Conservation (phyloP, 2,113 vertebrate species). For the Muntiacus muntjak region DNA sequence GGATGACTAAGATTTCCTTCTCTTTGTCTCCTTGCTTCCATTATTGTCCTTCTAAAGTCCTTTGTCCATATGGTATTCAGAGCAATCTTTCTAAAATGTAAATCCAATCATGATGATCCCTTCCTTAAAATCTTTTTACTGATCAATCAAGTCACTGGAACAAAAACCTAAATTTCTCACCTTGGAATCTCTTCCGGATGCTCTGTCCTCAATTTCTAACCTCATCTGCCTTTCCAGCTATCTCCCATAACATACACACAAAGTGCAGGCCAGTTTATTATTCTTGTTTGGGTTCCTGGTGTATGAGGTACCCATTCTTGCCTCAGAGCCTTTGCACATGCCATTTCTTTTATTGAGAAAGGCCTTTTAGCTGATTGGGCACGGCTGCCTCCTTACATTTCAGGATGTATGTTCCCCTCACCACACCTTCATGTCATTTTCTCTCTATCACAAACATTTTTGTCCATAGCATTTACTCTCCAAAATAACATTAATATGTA, state of each 20-base stretch:
- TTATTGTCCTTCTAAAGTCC: background rate
- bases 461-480: background rate
- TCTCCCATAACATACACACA: background rate
- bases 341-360: background rate
- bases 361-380: background rate
- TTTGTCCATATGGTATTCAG: background rate
- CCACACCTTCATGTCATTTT: background rate
- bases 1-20: background rate
- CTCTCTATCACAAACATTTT: background rate
- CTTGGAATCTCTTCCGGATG: background rate
- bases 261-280: background rate
- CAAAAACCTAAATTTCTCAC: background rate
- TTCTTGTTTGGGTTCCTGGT: background rate
- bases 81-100: background rate
- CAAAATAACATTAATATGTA: background rate
- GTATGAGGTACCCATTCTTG: background rate
- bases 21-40: background rate
- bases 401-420: background rate
- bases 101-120: background rate
- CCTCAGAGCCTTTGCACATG: background rate
- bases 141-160: background rate
- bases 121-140: background rate
- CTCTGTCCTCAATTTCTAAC: background rate
- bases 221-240: background rate
- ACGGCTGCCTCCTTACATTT: background rate